These are phyloP conservation scores for Coryphaenoides rupestris DNA, from an alignment of 2,113 vertebrate species.

Conservation along the genomic window DNA sequence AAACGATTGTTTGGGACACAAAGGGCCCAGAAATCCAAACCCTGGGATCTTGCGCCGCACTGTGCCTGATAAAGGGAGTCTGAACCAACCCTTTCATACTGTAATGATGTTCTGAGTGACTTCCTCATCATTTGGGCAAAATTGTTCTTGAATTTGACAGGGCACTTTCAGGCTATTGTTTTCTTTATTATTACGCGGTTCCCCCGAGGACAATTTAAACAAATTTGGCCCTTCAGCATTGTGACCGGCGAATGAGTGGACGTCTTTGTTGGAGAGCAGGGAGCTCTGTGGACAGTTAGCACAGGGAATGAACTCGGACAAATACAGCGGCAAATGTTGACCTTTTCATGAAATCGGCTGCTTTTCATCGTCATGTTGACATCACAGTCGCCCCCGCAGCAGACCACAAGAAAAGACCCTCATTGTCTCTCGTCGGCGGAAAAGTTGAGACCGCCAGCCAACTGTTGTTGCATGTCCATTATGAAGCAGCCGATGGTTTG, in stretches of 20 bases:
- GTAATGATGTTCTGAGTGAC: constrained; percentile 1
- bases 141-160: not conserved
- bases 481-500: not conserved
- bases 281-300: constrained; percentile 17
- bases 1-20: constrained; percentile 15
- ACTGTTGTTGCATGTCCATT: not conserved
- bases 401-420: not conserved
- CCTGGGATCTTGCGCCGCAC: not conserved
- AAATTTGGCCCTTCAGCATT: constrained; percentile 19
- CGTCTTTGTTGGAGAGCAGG: constrained; percentile 25
- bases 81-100: not conserved
- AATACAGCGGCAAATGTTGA: constrained; percentile 38
- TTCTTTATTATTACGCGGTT: not conserved
- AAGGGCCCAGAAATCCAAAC: constrained; percentile 18
- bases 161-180: not conserved
- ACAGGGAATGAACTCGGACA: constrained; percentile 16
- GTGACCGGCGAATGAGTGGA: constrained; percentile 17
- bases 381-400: constrained; percentile 24
- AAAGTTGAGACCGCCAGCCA: not conserved
- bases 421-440: not conserved
- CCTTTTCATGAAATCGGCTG: constrained; percentile 42
- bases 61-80: not conserved
- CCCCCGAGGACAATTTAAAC: not conserved
- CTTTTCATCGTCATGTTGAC: constrained; percentile 19
- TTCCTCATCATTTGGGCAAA: no score